Percentiles rank a stretch among this genome's conserved stretches.
phyloP scores from a whole-genome alignment of 1,140 invertebrate species.

The Oncopodura yosiiana region DNA sequence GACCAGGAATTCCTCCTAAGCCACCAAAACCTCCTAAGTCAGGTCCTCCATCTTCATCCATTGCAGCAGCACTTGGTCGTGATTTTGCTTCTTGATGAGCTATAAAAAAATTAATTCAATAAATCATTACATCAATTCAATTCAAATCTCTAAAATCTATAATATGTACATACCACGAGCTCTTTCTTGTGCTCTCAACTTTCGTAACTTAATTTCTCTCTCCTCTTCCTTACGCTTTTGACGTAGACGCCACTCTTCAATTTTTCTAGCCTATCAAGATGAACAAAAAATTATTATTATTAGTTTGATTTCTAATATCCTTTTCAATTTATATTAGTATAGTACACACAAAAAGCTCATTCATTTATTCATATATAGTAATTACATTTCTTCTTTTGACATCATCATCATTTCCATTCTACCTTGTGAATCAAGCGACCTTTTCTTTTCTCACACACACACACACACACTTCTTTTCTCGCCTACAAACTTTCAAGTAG shows the following conservation, averaged over 20 bases:
- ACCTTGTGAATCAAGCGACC: too few relatives aligned
- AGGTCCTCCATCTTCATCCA: slow-evolving; percentile 11
- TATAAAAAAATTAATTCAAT: not conserved
- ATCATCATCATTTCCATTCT: too few relatives aligned
- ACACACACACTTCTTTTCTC: too few relatives aligned
- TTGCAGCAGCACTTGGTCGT: not conserved
- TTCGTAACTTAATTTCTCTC: slow-evolving; percentile 25
- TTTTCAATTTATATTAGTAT: too few relatives aligned
- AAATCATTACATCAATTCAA: not conserved
- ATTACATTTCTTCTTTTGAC: too few relatives aligned
- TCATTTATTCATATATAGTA: too few relatives aligned
- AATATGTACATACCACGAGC: not conserved
- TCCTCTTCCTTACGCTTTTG: slow-evolving; percentile 32
- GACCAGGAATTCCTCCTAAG: slow-evolving; percentile 17
- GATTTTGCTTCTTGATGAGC: slow-evolving; percentile 31
- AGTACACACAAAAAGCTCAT: too few relatives aligned
- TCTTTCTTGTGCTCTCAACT: slow-evolving; percentile 21
- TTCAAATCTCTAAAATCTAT: too few relatives aligned
- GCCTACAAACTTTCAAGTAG: too few relatives aligned
- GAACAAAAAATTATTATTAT: too few relatives aligned
- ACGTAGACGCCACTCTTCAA: slow-evolving; percentile 31
- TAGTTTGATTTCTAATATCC: too few relatives aligned
- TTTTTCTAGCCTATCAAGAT: slow-evolving; percentile 28
- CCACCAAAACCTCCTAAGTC: slow-evolving; percentile 9
- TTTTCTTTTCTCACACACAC: not conserved